phyloP scores from a whole-genome alignment of 2,113 vertebrate species.

The Mystacornis crossleyi region DNA sequence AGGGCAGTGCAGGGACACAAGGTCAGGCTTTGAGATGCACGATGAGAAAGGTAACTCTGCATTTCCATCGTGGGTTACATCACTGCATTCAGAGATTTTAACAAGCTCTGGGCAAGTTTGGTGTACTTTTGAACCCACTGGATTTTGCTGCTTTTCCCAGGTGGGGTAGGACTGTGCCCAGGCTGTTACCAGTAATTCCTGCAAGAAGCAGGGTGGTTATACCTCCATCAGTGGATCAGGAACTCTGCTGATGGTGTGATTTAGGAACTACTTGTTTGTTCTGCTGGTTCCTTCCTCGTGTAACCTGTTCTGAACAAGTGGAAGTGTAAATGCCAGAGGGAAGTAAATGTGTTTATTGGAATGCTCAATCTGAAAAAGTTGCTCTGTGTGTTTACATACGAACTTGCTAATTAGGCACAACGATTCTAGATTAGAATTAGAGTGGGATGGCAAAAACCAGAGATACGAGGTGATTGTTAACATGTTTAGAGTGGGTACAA shows the following conservation, averaged over 20 bases:
- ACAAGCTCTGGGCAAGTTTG: fast-evolving
- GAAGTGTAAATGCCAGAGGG: background rate
- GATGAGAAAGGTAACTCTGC: background rate
- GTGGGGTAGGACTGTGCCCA: background rate
- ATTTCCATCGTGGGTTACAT: fast-evolving
- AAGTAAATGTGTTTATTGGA: background rate
- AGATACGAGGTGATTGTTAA: background rate
- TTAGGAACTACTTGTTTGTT: background rate
- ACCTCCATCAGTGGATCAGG: background rate
- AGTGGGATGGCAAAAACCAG: background rate
- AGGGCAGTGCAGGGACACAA: background rate
- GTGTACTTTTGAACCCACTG: background rate
- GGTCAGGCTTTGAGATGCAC: background rate
- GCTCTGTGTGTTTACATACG: fast-evolving
- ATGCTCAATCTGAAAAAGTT: background rate
- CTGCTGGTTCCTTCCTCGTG: background rate
- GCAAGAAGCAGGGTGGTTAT: background rate
- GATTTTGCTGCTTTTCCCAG: background rate
- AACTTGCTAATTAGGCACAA: background rate
- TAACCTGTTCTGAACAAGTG: background rate
- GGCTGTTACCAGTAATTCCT: background rate
- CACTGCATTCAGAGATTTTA: background rate
- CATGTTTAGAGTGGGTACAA: background rate
- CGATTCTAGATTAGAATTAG: background rate
- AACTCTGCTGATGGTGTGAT: background rate